Percentiles rank a stretch among this genome's conserved stretches.
These are phyloP conservation scores for Mycalesis mineus DNA, from an alignment of 2,888 invertebrate genomes.

Conservation along the genomic window DNA sequence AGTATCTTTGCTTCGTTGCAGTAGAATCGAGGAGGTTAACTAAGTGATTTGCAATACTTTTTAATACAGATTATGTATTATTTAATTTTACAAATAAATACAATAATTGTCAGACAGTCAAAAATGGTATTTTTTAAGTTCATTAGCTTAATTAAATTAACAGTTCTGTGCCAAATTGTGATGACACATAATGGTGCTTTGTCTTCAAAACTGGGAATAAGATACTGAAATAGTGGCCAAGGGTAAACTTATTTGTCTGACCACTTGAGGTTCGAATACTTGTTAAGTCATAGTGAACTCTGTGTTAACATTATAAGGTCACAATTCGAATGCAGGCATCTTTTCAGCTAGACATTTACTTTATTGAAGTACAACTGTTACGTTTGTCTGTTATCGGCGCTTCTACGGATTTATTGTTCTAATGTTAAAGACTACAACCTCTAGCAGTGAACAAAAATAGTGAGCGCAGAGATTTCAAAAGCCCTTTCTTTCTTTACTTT, in stretches of 20 bases:
- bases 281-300: background rate
- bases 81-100: no score
- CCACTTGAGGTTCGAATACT: background rate
- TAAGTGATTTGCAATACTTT: no score
- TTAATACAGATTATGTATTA: no score
- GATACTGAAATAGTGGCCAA: background rate
- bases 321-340: background rate
- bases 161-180: no score
- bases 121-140: no score
- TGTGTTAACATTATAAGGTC: background rate
- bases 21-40: no score
- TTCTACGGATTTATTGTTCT: conserved; percentile 26
- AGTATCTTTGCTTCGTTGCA: no score
- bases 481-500: no score
- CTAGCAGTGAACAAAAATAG: conserved; percentile 20
- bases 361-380: conserved; percentile 25
- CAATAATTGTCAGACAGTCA: no score
- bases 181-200: background rate
- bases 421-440: conserved; percentile 26
- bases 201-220: background rate
- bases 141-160: no score
- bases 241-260: background rate
- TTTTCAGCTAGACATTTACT: conserved; percentile 15
- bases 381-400: conserved; percentile 28
- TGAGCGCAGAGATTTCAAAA: no score